Base-by-base conservation (phyloP, 2,888 invertebrate species). In the Mayetiola destructor region DNA sequence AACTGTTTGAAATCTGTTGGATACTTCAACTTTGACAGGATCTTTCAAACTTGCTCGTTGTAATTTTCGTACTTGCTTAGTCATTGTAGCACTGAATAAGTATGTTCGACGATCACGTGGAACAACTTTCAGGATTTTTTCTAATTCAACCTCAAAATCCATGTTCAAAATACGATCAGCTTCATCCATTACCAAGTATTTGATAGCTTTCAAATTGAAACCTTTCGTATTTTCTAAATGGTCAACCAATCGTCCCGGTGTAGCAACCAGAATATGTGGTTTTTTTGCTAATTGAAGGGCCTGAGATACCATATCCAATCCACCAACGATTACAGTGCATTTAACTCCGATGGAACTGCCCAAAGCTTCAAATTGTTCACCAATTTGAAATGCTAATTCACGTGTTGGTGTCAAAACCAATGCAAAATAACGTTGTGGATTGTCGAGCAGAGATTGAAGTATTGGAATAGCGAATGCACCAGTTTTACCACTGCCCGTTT, bases 61-160 rank as follows among this genome's bases (percentile, higher is more conserved):
- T 29, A 99, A 74, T 69, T 99, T 99, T 64, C 90, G 88, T 0
- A 97, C 87, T 72, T 93, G 93, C 68, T 91, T 94, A 0, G 99
- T 99, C 99, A 99, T 99, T 1, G 99, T 99, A 0, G 99, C 99
- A 0, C 97, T 99, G 75, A 96, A 99, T 14, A 99, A 75, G 66
- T 86, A 90, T 0, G 99, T 99, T 60, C 82, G 77, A 3, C 99
- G 79, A 64, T 97, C 94, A 29, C 87, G 79, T 0, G 99, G 97
- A 57, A 99, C 85, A 2, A 72, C 72, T 66, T 85, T 85, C 2
- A 99, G 73, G 58, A 99, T 96, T 74, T 96, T 96, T 71, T 96
- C 93, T 0, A 96, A 85, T 75, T 99, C 99, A 12, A 88, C 85
- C 75, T 97, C 97, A 68, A 99, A 99, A 69, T 99, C 99, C 94